A percentile compares a stretch with the other conserved stretches of the same genome.
Conservation (phyloP, 2,888 invertebrate genomes). For the Anagyrus pseudococci region DNA sequence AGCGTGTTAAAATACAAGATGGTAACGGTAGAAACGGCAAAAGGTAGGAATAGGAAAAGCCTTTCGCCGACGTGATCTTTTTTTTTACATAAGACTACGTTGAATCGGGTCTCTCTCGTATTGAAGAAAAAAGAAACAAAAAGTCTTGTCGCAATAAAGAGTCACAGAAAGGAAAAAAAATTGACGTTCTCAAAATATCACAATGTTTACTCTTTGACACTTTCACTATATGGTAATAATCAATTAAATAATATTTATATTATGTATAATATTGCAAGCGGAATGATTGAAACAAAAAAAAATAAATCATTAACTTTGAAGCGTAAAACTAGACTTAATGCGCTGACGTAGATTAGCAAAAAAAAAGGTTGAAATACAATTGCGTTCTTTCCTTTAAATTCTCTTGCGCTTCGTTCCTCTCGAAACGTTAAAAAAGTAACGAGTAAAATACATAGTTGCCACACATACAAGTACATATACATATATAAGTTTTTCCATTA, state of each 20-base stretch:
- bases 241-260: slow-evolving; percentile 13
- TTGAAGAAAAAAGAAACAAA: not conserved
- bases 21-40: slow-evolving; percentile 16
- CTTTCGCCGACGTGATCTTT: not conserved
- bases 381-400: slow-evolving; percentile 12
- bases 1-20: not conserved
- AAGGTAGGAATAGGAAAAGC: slow-evolving; percentile 18
- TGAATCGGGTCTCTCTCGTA: slow-evolving; percentile 3
- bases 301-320: slow-evolving; percentile 20
- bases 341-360: slow-evolving; percentile 1
- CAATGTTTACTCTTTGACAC: slow-evolving; percentile 25
- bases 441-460: slow-evolving; percentile 5
- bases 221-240: not conserved
- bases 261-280: slow-evolving; percentile 20
- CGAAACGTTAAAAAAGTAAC: slow-evolving; percentile 21
- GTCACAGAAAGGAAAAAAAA: slow-evolving; percentile 10
- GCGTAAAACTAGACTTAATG: slow-evolving; percentile 14
- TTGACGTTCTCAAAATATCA: slow-evolving; percentile 20
- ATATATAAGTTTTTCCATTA: slow-evolving; percentile 15
- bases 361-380: slow-evolving; percentile 6
- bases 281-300: slow-evolving; percentile 27
- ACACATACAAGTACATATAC: slow-evolving; percentile 17
- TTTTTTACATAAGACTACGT: slow-evolving; percentile 7
- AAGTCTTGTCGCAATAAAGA: slow-evolving; percentile 21
- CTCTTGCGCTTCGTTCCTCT: not conserved